Evolutionary conservation across 2,888 invertebrate genomes (phyloP), one percentile per base, ranked within the genome.

Genomic region (Prosapia bicincta): DNA sequence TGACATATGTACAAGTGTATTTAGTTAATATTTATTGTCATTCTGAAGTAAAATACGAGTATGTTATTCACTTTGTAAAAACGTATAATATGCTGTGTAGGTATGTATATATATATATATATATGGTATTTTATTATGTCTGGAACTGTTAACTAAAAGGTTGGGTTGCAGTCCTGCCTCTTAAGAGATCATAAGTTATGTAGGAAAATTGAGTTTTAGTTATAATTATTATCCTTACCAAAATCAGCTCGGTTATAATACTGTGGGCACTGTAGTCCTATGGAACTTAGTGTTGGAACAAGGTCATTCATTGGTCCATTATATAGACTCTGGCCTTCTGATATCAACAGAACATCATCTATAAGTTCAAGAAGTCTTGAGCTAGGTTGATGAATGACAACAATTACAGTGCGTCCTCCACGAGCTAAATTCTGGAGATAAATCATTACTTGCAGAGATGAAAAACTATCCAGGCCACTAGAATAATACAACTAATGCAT

Each of bases 231-330:
- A n/a, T n/a, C n/a, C n/a, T 70, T 85, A 93, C 93, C 89, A 82
- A 90, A 94, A 85, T 94, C 94, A 10, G 93, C 92, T 77, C 93
- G 90, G 82, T 94, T 94, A 84, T 93, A 93, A 85, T 92, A 93
- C 79, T 89, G 88, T 0, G 94, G 94, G 81, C 93, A 94, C 0
- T 84, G 82, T 76, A 90, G 89, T 1, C 89, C 90, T 68, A 90
- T 89, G 30, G 86, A 85, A 5, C 85, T 84, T 28, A 93, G 86
- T 30, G 89, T 88, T 0, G 87, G 86, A 0, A 93, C 87, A 15
- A 93, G 85, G 32, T 89, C 87, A 0, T 84, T 83, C 2, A 89
- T 86, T 0, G 90, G 85, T 0, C 93, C 94, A 15, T 90, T 88
- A 82, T 92, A 93, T 20, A 93, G 85, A 67, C 90, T 90, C 79